These are phyloP conservation scores for Silurus meridionalis DNA, from an alignment of 2,113 vertebrate genomes.

Conservation along the genomic window DNA sequence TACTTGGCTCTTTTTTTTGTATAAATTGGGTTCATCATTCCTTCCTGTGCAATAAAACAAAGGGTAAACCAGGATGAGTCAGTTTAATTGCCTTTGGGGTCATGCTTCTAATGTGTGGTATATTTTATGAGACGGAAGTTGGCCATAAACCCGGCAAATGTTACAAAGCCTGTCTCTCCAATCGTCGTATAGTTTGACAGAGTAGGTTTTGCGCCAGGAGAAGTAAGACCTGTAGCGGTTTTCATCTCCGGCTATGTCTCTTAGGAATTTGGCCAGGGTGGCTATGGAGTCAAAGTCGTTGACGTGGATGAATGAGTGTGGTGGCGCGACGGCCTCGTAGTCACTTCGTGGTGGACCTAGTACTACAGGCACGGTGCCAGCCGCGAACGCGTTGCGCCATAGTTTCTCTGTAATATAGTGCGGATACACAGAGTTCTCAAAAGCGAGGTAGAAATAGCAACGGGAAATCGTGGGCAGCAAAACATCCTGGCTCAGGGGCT, in stretches of 20 bases:
- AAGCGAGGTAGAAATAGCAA: constrained; percentile 92
- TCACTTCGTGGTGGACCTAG: constrained; percentile 78
- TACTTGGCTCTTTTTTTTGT: too few relatives aligned
- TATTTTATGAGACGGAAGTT: constrained; percentile 63
- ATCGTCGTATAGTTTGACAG: constrained; percentile 70
- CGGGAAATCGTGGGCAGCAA: constrained; percentile 77
- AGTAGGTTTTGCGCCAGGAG: constrained; percentile 72
- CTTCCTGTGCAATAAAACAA: neutral
- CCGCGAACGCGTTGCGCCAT: constrained; percentile 82
- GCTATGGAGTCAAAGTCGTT: constrained; percentile 78
- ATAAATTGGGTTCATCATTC: too few relatives aligned
- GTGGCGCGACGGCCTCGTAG: constrained; percentile 80
- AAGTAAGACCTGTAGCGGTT: constrained; percentile 77
- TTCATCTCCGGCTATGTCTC: constrained; percentile 65
- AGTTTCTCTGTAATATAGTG: constrained; percentile 97
- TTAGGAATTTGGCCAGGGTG: constrained; percentile 77
- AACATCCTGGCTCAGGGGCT: constrained; percentile 58
- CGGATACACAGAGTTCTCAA: constrained; percentile 82
- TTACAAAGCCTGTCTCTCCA: constrained; percentile 86
- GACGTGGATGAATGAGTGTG: constrained; percentile 84
- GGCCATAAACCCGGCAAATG: constrained; percentile 73
- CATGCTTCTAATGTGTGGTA: constrained; percentile 77
- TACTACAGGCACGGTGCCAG: constrained; percentile 81
- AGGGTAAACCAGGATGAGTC: neutral
- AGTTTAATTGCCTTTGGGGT: constrained; percentile 52